Evolutionary conservation across 37 sponge, comb jelly and placozoan species (phyloP), one percentile per base, ranked within the genome.

Genomic region (Diacarnus erythraeanus): DNA sequence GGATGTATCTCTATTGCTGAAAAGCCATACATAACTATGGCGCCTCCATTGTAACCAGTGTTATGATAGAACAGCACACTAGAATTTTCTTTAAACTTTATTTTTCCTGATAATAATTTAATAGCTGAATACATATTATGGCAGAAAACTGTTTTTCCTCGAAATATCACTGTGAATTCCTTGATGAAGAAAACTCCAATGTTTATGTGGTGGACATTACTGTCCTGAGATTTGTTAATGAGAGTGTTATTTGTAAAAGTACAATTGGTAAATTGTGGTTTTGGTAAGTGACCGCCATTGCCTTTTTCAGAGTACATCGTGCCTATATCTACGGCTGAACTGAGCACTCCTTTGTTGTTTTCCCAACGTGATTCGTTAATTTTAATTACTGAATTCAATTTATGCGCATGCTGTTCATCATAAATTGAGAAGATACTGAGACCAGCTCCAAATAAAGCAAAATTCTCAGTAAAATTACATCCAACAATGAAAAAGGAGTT

Each of bases 1-100:
- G 17, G 18, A 36, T 29, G 15, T 15, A 77, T n/a, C 6, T 20
- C 36, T 23, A 84, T 70, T n/a, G 29, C 57, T n/a, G 77, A 67
- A 59, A 51, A 42, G 0, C 72, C 85, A 70, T 68, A 69, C 41
- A 84, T 31, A 18, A 77, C 85, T 60, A 84, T 77, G 23, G 78
- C 85, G 17, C 63, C 85, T 47, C 85, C 85, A 35, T 68, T 70
- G 22, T 26, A 2, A n/a, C 71, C 85, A 54, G 0, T 1, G 34
- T 84, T 84, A 39, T 38, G 30, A 2, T 38, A 1, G 37, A 84
- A 84, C 0, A 12, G 22, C 2, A 58, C 42, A 54, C 41, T 34
- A 3, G 41, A 23, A 31, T 23, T 21, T 8, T 37, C 25, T 18
- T 42, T 29, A 64, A 83, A 75, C 6, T 34, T n/a, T 3, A 67